A percentile compares a stretch with the other conserved stretches of the same genome.
Conservation (phyloP, 23 tunicate genomes). For the Ascidia mentula region DNA sequence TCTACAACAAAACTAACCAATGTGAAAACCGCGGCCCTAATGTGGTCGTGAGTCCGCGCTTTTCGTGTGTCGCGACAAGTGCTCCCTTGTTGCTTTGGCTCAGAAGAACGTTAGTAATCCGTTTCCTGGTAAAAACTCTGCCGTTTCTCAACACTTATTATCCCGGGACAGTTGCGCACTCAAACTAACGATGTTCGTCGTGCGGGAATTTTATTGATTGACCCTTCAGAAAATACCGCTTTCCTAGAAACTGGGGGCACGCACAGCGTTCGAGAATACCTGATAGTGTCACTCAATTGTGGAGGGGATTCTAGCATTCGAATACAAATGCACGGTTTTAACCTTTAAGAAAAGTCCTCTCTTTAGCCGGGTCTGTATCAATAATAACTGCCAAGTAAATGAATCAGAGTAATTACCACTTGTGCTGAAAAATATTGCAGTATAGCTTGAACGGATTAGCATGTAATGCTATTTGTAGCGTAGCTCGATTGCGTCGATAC, state of each 20-base stretch:
- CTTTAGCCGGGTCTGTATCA: no score
- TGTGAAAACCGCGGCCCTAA: no score
- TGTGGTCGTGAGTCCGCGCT: no score
- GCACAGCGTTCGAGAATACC: neutral
- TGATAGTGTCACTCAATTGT: slow-evolving; percentile 6
- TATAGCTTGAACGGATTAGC: neutral
- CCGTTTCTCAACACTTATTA: neutral
- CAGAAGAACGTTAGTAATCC: neutral
- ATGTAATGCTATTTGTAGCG: neutral
- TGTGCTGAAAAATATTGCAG: no score
- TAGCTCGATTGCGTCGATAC: no score
- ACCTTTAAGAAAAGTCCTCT: no score
- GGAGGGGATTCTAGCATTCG: neutral
- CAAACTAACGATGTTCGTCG: neutral
- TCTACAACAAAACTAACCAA: no score
- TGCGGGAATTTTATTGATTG: neutral
- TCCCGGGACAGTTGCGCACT: neutral
- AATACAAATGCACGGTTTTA: no score
- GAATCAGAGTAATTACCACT: no score
- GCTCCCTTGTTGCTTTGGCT: neutral
- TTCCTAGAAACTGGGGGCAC: neutral
- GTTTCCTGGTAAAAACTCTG: neutral
- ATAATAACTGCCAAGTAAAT: no score
- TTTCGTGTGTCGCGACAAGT: no score
- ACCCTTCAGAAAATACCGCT: neutral